Evolutionary conservation across 2,888 invertebrate genomes (phyloP).

Genomic region (Acanthococcus lagerstroemiae): DNA sequence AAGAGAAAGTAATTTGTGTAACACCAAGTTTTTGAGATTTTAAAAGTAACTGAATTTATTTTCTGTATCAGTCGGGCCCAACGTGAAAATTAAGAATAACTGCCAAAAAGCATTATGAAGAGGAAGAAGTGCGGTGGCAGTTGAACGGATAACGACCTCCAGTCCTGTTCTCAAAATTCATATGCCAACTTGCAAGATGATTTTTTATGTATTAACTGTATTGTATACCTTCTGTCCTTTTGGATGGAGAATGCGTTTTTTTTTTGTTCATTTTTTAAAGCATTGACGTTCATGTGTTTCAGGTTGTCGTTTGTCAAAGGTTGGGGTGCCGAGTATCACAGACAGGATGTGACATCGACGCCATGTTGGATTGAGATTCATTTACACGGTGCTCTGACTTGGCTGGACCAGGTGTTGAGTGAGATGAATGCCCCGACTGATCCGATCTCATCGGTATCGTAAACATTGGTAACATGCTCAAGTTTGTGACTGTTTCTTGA

Average conservation of each 20-base stretch:
- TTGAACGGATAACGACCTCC: no score
- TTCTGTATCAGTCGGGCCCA: no score
- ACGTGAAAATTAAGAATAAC: no score
- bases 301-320: slow-evolving; percentile 99
- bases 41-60: no score
- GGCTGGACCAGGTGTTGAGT: slow-evolving; percentile 95
- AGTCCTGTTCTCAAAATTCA: no score
- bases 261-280: neutral
- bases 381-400: slow-evolving; percentile 92
- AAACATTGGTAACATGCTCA: no score
- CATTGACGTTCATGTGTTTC: slow-evolving; percentile 24
- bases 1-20: no score
- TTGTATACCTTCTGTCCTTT: neutral
- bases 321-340: slow-evolving; percentile 98
- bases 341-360: slow-evolving; percentile 97
- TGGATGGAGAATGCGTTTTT: neutral
- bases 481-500: no score
- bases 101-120: no score
- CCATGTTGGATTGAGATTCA: slow-evolving; percentile 99
- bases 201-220: neutral
- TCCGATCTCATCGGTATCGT: slow-evolving; percentile 91
- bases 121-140: no score
- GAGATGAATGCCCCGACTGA: slow-evolving; percentile 98
- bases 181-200: no score
- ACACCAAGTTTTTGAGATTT: no score